Base-by-base conservation (phyloP, 2,113 vertebrate species). In the Perca fluviatilis region DNA sequence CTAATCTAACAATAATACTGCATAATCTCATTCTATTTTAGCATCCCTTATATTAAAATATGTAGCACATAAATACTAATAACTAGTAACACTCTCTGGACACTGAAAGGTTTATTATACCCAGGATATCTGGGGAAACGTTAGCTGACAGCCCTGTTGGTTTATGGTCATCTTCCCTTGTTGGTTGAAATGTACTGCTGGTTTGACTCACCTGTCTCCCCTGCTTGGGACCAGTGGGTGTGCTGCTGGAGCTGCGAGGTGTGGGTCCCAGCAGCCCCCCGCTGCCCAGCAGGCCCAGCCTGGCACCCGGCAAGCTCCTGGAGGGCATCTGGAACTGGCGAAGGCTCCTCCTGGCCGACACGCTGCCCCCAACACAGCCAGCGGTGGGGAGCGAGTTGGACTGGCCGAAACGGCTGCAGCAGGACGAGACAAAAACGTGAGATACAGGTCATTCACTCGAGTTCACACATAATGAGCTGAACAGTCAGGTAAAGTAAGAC, bases 291-390 rank as follows among this genome's bases (percentile, higher is more conserved):
- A 97, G 95, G 78, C 97, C 96, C 60, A 97, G 96, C n/a, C 98
- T 94, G 69, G 96, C 92, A 0, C 96, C 97, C 30, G 98, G 97
- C 77, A 99, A 94, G 65, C 96, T 99, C 66, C 98, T 96, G 53
- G 98, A 97, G 46, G 98, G 97, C 93, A 99, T 96, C 92, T 98
- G 98, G 95, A 98, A 99, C 94, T 98, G 98, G 2, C 97, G 97
- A 4, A 97, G 97, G 93, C 97, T 98, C 88, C 98, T 95, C 74
- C 98, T 92, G 60, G 95, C 95, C 74, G 97, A 96, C 70, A 97
- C 94, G 16, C 92, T 87, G 4, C 96, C 80, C 66, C 97, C 97
- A 1, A 98, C 96, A 58, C 97, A 98, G 79, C 97, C 94, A 6
- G 97, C 91, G 33, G 97, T 97, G 1, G 98, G 98, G 36, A 99